Percentiles rank a stretch among this genome's conserved stretches.
Conservation (phyloP, 2,888 invertebrate genomes). For the Gerris lacustris region DNA sequence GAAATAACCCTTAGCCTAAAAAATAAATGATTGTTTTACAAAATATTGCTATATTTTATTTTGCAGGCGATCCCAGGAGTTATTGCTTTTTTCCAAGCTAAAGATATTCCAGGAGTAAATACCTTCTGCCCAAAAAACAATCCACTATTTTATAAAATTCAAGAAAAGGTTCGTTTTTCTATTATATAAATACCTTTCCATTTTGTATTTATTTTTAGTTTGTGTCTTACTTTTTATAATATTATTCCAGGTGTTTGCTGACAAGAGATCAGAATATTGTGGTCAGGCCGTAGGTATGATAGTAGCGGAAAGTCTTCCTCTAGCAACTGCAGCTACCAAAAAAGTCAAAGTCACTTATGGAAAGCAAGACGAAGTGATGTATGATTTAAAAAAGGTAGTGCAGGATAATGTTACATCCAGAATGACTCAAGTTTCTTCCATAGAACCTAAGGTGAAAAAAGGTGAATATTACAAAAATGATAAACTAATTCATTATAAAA, state of each 20-base stretch:
- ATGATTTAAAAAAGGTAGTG: conserved; percentile 21
- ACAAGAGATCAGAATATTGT: conserved; percentile 44
- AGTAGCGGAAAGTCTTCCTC: conserved; percentile 48
- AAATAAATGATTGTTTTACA: too few species aligned
- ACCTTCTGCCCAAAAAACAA: conserved; percentile 37
- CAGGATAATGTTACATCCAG: conserved; percentile 22
- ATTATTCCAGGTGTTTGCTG: conserved; percentile 27
- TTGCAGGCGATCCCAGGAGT: conserved; percentile 51
- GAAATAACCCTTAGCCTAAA: too few species aligned
- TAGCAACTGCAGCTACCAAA: conserved; percentile 48
- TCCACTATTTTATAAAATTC: background rate
- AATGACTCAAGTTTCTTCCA: conserved; percentile 23
- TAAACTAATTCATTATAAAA: too few species aligned
- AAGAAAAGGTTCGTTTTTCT: background rate
- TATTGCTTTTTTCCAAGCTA: conserved; percentile 49
- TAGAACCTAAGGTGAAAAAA: conserved; percentile 13
- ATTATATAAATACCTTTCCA: background rate
- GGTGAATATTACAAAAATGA: conserved; percentile 6
- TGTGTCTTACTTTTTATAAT: background rate
- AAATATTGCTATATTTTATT: too few species aligned
- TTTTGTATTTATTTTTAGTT: background rate
- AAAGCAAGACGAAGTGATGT: conserved; percentile 34
- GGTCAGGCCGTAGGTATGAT: conserved; percentile 66
- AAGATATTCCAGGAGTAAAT: conserved; percentile 58
- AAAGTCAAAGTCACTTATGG: conserved; percentile 47